Evolutionary conservation across 1,140 invertebrate genomes (phyloP).

Genomic region (Choristoneura fumiferana): DNA sequence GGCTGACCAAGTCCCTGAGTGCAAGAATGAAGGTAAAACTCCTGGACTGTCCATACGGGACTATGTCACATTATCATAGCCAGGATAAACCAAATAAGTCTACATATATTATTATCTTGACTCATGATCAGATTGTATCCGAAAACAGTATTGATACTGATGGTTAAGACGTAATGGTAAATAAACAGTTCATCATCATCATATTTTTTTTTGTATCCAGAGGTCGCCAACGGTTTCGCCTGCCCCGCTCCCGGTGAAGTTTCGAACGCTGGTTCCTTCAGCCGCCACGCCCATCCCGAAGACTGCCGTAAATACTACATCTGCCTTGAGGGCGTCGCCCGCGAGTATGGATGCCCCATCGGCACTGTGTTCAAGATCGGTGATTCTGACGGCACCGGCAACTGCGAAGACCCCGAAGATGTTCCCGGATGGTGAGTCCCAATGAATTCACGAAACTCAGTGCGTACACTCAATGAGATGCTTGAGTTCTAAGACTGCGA

Average conservation of each 20-base stretch:
- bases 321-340: slow-evolving; percentile 91
- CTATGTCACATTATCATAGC: too few relatives aligned
- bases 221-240: slow-evolving; percentile 92
- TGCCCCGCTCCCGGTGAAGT: slow-evolving; percentile 91
- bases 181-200: slow-evolving; percentile 33
- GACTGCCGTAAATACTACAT: slow-evolving; percentile 98
- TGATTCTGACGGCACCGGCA: slow-evolving; percentile 90
- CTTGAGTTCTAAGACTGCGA: too few relatives aligned
- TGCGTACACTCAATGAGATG: neutral
- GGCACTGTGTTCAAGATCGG: slow-evolving; percentile 98
- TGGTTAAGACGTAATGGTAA: too few relatives aligned
- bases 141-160: too few relatives aligned
- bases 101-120: too few relatives aligned
- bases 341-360: slow-evolving; percentile 96
- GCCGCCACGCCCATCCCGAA: slow-evolving; percentile 95
- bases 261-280: slow-evolving; percentile 92
- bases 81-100: too few relatives aligned
- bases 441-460: neutral
- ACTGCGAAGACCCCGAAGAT: slow-evolving; percentile 95
- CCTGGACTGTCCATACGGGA: too few relatives aligned
- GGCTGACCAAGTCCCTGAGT: slow-evolving; percentile 95
- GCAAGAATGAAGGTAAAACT: slow-evolving; percentile 89
- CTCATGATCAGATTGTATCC: too few relatives aligned
- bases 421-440: slow-evolving; percentile 94
- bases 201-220: slow-evolving; percentile 78